Percentiles rank a stretch among this genome's conserved stretches.
Conservation (phyloP, 1,140 invertebrate genomes). For the Radopholus similis region DNA sequence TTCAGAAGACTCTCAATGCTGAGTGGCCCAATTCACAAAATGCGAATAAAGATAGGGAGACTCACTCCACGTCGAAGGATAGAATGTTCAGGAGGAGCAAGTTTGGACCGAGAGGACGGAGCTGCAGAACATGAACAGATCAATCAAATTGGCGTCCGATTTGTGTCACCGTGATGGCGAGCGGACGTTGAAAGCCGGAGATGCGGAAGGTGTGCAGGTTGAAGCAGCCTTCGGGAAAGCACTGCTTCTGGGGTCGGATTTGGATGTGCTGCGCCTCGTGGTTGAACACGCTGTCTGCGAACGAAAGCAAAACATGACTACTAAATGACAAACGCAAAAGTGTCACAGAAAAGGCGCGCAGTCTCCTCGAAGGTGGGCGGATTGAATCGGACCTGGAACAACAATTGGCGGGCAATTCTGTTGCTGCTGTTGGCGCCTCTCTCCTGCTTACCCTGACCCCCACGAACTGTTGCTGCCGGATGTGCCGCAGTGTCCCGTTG, state of each 20-base stretch:
- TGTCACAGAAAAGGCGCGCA: constrained; percentile 38
- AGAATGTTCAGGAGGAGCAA: constrained; percentile 43
- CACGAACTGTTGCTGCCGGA: too few species aligned
- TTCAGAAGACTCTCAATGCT: constrained; percentile 41
- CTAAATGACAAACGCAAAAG: constrained; percentile 9
- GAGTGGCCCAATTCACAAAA: constrained; percentile 24
- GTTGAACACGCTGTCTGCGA: constrained; percentile 41
- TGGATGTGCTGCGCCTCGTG: constrained; percentile 37
- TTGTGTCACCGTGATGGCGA: constrained; percentile 5
- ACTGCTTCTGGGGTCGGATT: constrained; percentile 44
- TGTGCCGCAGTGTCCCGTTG: too few species aligned
- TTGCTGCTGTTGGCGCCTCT: not conserved
- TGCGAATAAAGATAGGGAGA: not conserved
- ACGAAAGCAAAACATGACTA: not conserved
- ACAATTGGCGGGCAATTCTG: not conserved
- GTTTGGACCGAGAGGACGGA: constrained; percentile 35
- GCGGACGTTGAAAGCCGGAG: constrained; percentile 36
- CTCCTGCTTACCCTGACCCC: too few species aligned
- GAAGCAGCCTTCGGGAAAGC: constrained; percentile 47
- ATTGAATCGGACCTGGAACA: constrained; percentile 34
- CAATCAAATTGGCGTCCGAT: not conserved
- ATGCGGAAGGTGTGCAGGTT: constrained; percentile 38
- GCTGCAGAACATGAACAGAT: not conserved
- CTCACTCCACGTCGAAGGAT: constrained; percentile 45
- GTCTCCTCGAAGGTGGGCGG: constrained; percentile 40